Conservation (phyloP, 1,140 invertebrate genomes). For the Panulirus ornatus region DNA sequence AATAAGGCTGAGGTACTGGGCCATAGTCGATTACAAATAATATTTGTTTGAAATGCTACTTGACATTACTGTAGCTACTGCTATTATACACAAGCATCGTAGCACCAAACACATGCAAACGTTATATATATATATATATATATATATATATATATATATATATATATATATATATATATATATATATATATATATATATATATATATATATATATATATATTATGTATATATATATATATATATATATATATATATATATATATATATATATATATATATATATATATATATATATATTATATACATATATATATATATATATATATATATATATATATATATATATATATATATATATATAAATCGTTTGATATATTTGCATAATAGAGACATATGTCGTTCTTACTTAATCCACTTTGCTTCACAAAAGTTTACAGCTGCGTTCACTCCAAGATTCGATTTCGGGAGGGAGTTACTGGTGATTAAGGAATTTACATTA, state of each 20-base stretch:
- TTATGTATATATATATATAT: constrained; percentile 21
- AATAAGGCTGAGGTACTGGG: no score
- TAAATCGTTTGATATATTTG: no score
- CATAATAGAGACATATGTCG: neutral
- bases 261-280: constrained; percentile 11
- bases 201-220: neutral
- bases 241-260: constrained; percentile 32
- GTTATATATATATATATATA: no score
- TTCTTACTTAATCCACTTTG: constrained; percentile 10
- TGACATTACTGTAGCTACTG: no score
- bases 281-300: constrained; percentile 6
- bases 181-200: neutral
- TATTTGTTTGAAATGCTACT: no score
- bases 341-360: constrained; percentile 24
- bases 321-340: constrained; percentile 30
- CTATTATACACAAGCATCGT: no score
- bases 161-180: no score
- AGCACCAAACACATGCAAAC: no score
- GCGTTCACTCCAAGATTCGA: constrained; percentile 10
- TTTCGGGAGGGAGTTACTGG: constrained; percentile 13
- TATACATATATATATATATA: neutral
- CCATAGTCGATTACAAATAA: no score
- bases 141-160: no score
- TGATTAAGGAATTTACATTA: constrained; percentile 46
- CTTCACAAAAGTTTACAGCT: constrained; percentile 44